phyloP scores from a whole-genome alignment of 2,888 invertebrate species.

The Chorisops tibialis region DNA sequence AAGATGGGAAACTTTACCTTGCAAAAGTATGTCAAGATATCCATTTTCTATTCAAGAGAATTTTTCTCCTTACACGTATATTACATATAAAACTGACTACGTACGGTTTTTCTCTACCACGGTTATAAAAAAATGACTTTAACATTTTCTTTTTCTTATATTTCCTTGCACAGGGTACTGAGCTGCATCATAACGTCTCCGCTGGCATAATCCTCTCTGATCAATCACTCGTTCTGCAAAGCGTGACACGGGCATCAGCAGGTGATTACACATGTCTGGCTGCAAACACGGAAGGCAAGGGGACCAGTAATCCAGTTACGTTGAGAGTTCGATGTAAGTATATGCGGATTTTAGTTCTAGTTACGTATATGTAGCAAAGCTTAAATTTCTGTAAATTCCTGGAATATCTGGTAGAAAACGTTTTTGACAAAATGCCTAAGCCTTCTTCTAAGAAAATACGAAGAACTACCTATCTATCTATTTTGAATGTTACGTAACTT shows the following conservation, averaged over 20 bases:
- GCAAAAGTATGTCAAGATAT: slow-evolving; percentile 23
- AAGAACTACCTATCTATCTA: too few species aligned
- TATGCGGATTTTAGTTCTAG: background rate
- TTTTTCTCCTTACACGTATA: background rate
- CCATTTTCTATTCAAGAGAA: slow-evolving; percentile 17
- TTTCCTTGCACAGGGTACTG: slow-evolving; percentile 61
- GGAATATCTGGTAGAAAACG: too few species aligned
- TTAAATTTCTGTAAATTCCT: too few species aligned
- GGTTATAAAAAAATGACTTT: too few species aligned
- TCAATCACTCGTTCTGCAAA: slow-evolving; percentile 81
- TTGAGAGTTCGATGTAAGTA: slow-evolving; percentile 69
- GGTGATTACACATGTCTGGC: slow-evolving; percentile 85
- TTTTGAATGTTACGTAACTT: too few species aligned
- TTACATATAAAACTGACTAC: too few species aligned
- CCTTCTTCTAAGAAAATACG: too few species aligned
- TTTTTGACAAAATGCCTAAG: too few species aligned
- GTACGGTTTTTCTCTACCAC: background rate
- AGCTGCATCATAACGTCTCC: slow-evolving; percentile 77
- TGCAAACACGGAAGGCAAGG: slow-evolving; percentile 80
- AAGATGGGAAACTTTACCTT: slow-evolving; percentile 17
- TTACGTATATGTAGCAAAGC: too few species aligned
- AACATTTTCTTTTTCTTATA: too few species aligned
- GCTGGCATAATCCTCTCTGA: slow-evolving; percentile 81
- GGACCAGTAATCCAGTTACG: slow-evolving; percentile 68
- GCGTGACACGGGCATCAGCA: slow-evolving; percentile 76